A percentile compares a stretch with the other conserved stretches of the same genome.
phyloP scores from a whole-genome alignment of 2,113 vertebrate species.

The Myrmecophaga tridactyla region DNA sequence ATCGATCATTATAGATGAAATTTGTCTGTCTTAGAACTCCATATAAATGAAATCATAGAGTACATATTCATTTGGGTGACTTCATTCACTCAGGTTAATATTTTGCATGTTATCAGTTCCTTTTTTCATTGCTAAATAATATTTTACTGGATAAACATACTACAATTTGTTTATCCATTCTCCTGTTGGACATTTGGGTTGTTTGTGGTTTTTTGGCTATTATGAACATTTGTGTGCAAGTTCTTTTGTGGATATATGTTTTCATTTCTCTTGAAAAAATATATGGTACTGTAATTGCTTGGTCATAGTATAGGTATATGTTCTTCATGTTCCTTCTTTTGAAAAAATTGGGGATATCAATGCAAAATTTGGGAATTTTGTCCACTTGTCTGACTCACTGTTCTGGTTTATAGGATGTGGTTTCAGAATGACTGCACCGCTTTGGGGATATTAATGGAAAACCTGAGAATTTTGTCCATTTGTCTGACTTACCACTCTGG shows the following conservation, averaged over 20 bases:
- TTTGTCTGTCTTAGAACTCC: neutral
- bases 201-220: neutral
- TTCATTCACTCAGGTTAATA: neutral
- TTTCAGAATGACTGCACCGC: neutral
- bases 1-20: neutral
- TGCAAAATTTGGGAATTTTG: neutral
- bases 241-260: neutral
- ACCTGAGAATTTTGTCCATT: neutral
- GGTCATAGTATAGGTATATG: neutral
- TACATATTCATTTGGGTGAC: neutral
- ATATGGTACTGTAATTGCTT: neutral
- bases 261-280: conserved; percentile 20
- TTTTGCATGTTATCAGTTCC: neutral
- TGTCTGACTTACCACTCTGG: neutral
- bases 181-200: neutral
- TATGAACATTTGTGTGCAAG: neutral
- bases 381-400: neutral
- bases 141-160: neutral
- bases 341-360: neutral
- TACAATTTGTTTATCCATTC: neutral
- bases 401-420: neutral
- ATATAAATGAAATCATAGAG: neutral
- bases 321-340: neutral
- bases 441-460: neutral
- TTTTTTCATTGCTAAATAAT: neutral